phyloP scores from a whole-genome alignment of 2,113 vertebrate species.

The Mirza zaza region DNA sequence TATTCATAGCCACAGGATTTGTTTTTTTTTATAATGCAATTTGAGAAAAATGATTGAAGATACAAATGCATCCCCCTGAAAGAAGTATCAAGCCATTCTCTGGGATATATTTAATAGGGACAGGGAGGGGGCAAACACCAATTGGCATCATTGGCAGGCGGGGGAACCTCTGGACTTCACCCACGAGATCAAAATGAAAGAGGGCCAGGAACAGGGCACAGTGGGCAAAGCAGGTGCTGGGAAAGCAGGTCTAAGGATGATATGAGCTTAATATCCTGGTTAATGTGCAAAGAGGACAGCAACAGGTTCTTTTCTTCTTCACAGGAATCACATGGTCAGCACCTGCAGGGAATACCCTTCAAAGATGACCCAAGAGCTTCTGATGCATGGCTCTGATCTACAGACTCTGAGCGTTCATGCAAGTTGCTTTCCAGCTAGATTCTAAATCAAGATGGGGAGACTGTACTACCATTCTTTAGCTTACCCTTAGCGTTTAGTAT shows the following conservation, averaged over 20 bases:
- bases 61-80: too few relatives aligned
- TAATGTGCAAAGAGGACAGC: background rate
- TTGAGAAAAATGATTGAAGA: conserved; percentile 8
- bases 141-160: background rate
- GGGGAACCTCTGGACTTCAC: background rate
- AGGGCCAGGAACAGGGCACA: background rate
- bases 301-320: background rate
- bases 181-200: background rate
- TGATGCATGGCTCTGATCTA: background rate
- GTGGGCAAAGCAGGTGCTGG: background rate
- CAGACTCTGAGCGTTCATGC: background rate
- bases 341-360: background rate
- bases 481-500: background rate
- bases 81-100: background rate
- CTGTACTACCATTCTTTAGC: background rate
- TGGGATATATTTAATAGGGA: background rate
- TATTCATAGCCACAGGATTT: background rate
- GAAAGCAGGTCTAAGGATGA: background rate
- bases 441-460: background rate
- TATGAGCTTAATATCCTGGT: background rate
- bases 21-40: background rate
- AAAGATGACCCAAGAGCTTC: background rate
- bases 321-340: background rate
- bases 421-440: background rate
- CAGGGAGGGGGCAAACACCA: background rate